Base-by-base conservation (phyloP, 1,140 invertebrate genomes). In the Aphis craccivora region DNA sequence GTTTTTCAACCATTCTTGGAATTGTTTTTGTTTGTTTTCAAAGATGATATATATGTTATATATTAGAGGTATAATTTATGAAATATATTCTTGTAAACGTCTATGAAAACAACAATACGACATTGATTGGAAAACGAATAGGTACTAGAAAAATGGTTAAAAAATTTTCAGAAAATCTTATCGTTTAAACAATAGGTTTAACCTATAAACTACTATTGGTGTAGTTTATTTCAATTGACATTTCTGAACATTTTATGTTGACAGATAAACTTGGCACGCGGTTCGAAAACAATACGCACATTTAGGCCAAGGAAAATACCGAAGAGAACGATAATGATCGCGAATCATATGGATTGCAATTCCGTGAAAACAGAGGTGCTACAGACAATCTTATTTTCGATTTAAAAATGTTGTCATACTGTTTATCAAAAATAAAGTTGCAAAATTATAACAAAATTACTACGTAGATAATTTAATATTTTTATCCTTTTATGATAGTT, bases 21-120 rank as follows among this genome's bases (percentile, higher is more conserved):
- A 76, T 76, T n/a, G 60, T 67, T 67, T 67, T 67, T 67, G 60
- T 76, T 76, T 76, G 14, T 76, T 76, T 76, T 76, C 60, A 76
- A n/a, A 76, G 30, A 76, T 76, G 60, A 18, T 25, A 11, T 67
- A n/a, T 25, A 30, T 67, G 8, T 14, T n/a, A 76, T 76, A 76
- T 76, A 18, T 76, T n/a, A n/a, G 30, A 76, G 30, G 30, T 76
- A n/a, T n/a, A n/a, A 76, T 76, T n/a, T 76, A 76, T 35, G 60
- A 76, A 76, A 76, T 76, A n/a, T n/a, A 67, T 76, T 76, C 60
- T 14, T 18, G 14, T 14, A 4, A n/a, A 76, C 60, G 60, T 76
- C n/a, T 23, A n/a, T n/a, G 14, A n/a, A n/a, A 76, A n/a, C 60
- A 76, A 76, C 60, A 76, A 76, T 76, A 76, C 60, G 60, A n/a